Conservation (phyloP, 1,140 invertebrate genomes). For the Calliphora vicina region DNA sequence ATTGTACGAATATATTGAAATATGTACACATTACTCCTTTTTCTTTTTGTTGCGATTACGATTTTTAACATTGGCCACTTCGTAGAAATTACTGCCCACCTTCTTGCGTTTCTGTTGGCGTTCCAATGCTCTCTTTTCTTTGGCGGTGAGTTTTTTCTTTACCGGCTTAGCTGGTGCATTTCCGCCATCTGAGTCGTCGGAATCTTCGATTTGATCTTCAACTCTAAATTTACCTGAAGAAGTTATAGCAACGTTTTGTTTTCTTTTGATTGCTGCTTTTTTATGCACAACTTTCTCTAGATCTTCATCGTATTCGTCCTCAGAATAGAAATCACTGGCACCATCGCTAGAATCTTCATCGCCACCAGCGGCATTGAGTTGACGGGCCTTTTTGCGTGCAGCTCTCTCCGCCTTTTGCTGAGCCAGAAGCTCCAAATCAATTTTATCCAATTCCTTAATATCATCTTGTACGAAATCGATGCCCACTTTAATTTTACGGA, state of each 20-base stretch:
- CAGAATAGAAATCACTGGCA: slow-evolving; percentile 71
- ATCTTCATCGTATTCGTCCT: slow-evolving; percentile 67
- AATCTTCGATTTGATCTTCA: slow-evolving; percentile 47
- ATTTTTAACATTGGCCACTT: slow-evolving; percentile 92
- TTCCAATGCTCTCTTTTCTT: slow-evolving; percentile 78
- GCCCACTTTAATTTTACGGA: slow-evolving; percentile 80
- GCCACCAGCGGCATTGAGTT: slow-evolving; percentile 48
- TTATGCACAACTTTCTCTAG: slow-evolving; percentile 60
- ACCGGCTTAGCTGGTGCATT: slow-evolving; percentile 46
- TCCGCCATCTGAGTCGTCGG: slow-evolving; percentile 58
- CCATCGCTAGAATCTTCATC: slow-evolving; percentile 64
- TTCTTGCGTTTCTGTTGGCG: slow-evolving; percentile 82
- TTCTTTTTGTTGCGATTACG: slow-evolving; percentile 60
- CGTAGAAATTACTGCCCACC: slow-evolving; percentile 92
- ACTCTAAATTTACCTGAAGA: slow-evolving; percentile 70
- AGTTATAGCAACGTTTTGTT: slow-evolving; percentile 58
- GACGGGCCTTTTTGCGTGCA: slow-evolving; percentile 55
- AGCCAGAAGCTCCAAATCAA: slow-evolving; percentile 66
- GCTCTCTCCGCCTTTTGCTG: slow-evolving; percentile 65
- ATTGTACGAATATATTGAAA: neutral
- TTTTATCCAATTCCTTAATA: slow-evolving; percentile 69
- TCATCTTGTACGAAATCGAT: slow-evolving; percentile 76
- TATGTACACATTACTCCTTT: slow-evolving; percentile 36
- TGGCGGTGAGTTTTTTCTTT: slow-evolving; percentile 73
- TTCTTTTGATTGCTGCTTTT: slow-evolving; percentile 62